Evolutionary conservation across 2,113 vertebrate species (phyloP).

Genomic region (Rhineura floridana): DNA sequence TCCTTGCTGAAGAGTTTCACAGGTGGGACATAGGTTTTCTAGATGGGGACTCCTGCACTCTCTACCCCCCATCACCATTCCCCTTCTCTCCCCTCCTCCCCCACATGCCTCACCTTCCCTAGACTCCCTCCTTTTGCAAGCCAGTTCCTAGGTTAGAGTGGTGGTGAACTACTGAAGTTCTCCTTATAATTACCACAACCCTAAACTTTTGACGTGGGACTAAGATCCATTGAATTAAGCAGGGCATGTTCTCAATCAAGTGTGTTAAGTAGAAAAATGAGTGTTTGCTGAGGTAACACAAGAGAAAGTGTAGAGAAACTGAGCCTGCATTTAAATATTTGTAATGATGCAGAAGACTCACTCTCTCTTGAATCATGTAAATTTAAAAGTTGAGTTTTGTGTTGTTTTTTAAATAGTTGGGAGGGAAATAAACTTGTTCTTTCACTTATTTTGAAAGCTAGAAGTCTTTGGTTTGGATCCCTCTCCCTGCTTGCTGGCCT

Average conservation of each 20-base stretch:
- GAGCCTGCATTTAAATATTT: not conserved
- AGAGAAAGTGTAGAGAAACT: not conserved
- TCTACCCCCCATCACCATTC: not conserved
- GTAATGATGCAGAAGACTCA: not conserved
- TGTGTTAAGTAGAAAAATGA: not conserved
- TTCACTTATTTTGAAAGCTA: not conserved
- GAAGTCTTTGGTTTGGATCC: not conserved
- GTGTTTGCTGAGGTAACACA: not conserved
- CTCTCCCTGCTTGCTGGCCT: no score
- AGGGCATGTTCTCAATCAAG: not conserved
- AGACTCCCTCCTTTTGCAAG: not conserved
- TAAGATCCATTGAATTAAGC: not conserved
- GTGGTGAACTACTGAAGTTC: not conserved
- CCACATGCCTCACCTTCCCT: no score
- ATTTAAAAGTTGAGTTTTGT: not conserved
- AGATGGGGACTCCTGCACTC: no score
- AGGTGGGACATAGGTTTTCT: no score
- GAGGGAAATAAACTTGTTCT: not conserved
- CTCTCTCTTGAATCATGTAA: not conserved
- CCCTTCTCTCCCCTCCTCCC: not conserved
- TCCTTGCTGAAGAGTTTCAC: not conserved
- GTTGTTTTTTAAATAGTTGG: not conserved
- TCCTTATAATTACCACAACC: not conserved
- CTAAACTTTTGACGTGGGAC: not conserved
- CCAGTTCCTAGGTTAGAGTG: not conserved